Percentiles rank a stretch among this genome's conserved stretches.
These are phyloP conservation scores for Zaprionus obscuricornis DNA, from an alignment of 2,888 invertebrate species.

Conservation along the genomic window DNA sequence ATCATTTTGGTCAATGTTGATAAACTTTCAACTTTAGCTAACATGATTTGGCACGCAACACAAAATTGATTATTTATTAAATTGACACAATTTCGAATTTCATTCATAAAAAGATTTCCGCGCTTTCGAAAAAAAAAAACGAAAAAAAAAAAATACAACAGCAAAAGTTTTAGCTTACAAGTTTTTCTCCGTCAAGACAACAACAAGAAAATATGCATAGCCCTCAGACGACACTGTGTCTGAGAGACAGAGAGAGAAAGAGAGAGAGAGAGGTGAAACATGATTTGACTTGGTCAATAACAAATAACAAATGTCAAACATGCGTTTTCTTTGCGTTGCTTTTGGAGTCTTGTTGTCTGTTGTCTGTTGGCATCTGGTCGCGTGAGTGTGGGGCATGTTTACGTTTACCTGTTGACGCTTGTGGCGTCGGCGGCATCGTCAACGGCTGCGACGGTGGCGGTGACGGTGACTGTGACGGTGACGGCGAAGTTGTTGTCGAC, in stretches of 20 bases:
- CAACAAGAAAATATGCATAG: constrained; percentile 34
- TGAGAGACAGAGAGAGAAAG: neutral
- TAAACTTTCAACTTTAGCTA: constrained; percentile 39
- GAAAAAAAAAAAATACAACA: too few species aligned
- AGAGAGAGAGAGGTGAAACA: constrained; percentile 5
- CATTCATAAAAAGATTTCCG: constrained; percentile 68
- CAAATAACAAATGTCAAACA: constrained; percentile 56
- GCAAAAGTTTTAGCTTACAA: constrained; percentile 22
- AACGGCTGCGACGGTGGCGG: neutral
- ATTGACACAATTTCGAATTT: constrained; percentile 51
- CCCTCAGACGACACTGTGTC: constrained; percentile 14
- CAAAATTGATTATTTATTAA: constrained; percentile 62
- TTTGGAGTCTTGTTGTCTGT: constrained; percentile 34
- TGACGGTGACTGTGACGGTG: constrained; percentile 2
- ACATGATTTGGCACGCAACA: constrained; percentile 34
- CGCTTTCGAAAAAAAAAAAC: constrained; percentile 42
- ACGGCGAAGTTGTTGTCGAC: constrained; percentile 16
- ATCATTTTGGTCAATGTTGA: neutral
- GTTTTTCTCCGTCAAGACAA: constrained; percentile 27
- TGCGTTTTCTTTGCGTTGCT: constrained; percentile 46
- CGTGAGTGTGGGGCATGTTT: constrained; percentile 50
- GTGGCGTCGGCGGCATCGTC: constrained; percentile 47
- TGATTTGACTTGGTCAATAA: constrained; percentile 57
- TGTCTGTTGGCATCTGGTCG: constrained; percentile 30
- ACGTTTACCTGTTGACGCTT: constrained; percentile 68